Conservation (phyloP, 2,113 vertebrate genomes). For the Salminus brasiliensis region DNA sequence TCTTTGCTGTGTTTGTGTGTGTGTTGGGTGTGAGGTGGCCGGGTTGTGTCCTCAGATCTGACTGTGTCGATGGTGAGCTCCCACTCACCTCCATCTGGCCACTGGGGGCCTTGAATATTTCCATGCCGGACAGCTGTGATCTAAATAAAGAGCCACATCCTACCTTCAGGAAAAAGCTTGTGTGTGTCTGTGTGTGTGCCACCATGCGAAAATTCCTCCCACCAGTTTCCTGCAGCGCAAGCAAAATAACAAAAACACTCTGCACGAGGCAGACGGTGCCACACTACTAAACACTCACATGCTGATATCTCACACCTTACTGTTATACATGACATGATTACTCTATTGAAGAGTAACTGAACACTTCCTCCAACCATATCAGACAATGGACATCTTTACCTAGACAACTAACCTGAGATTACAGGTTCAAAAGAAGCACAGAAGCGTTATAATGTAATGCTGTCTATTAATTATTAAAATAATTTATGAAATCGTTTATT, state of each 20-base stretch:
- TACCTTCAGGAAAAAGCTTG: conserved; percentile 72
- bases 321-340: not conserved
- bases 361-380: too few relatives aligned
- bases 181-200: not conserved
- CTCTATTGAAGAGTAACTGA: too few relatives aligned
- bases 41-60: conserved; percentile 13
- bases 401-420: too few relatives aligned
- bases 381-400: too few relatives aligned
- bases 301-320: not conserved
- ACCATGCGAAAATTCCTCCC: conserved; percentile 42
- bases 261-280: not conserved
- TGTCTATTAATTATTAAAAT: too few relatives aligned
- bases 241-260: not conserved
- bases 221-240: conserved; percentile 61
- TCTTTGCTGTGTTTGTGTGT: conserved; percentile 3
- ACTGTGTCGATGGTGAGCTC: conserved; percentile 31
- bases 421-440: too few relatives aligned
- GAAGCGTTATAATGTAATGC: too few relatives aligned
- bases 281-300: not conserved
- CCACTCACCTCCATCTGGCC: conserved; percentile 47
- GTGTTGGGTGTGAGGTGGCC: not conserved
- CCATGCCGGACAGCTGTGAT: conserved; percentile 72
- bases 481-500: too few relatives aligned
- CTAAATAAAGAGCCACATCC: conserved; percentile 73
- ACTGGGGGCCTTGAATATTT: conserved; percentile 66